Base-by-base conservation (phyloP, 1,140 invertebrate species). In the Nasonia giraulti region DNA sequence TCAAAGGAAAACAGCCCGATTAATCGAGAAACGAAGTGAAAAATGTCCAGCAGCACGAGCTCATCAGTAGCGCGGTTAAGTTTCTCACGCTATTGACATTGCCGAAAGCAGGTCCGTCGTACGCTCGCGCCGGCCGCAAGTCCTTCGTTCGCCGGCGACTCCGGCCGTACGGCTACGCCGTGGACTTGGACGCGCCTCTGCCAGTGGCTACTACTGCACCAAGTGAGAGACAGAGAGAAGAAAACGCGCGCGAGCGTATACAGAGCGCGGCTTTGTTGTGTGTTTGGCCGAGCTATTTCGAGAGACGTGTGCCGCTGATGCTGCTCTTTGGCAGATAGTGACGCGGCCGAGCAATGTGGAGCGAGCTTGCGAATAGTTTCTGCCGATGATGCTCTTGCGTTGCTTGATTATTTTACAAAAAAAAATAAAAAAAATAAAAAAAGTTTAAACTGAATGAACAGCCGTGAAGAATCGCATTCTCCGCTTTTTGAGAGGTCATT, bases 101-200 rank as follows among this genome's bases (percentile, higher is more conserved):
- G 74, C 6, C 7, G 20, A 80, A 80, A 31, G 8, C 68, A 83
- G 85, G 85, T 80, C 85, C 85, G 8, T 20, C 68, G 12, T 86
- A 83, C 66, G 40, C 77, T 3, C 85, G 77, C 6, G 50, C 47
- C 40, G 80, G 85, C 12, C 71, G 85, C 12, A 86, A 83, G 62
- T 83, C 85, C 20, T 86, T 86, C 69, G 85, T 86, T 0, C 66
- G 85, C 2, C 80, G 85, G 33, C 85, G 81, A 2, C 76, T 86
- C 2, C 7, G 66, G 2, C 85, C 85, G 2, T 82, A 85, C 79
- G 66, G 75, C 44, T 82, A 73, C 66, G 6, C 23, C 2, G 37
- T 69, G 55, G 83, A 81, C 4, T n/a, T 69, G 71, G 83, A 81
- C 50, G 55, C 82, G 55, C 17, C 55, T 62, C 27, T 27, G 10